Conservation (phyloP, 2,113 vertebrate species). For the Passer domesticus region DNA sequence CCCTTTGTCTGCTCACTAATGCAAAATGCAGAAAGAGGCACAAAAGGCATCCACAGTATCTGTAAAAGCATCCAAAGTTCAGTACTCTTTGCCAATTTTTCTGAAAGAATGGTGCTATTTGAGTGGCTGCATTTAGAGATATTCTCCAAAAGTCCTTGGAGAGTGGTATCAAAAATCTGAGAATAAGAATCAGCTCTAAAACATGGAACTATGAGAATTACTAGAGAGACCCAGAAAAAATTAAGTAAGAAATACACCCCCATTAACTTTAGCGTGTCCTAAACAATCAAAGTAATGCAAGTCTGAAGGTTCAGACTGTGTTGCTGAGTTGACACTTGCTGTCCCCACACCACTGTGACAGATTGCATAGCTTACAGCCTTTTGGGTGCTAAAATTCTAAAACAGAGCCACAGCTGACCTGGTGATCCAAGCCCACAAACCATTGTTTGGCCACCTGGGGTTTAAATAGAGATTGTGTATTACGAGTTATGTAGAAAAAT, state of each 20-base stretch:
- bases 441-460: background rate
- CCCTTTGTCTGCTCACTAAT: background rate
- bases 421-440: fast-evolving
- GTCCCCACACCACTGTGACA: background rate
- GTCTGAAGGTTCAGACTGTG: background rate
- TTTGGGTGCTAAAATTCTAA: background rate
- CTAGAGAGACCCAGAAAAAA: background rate
- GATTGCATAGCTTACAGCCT: background rate
- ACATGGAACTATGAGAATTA: background rate
- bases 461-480: background rate
- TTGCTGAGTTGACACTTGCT: background rate
- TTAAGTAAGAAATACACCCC: background rate
- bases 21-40: background rate
- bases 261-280: background rate
- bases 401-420: background rate
- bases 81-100: background rate
- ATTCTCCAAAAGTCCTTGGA: background rate
- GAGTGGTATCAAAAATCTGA: background rate
- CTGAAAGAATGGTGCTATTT: background rate
- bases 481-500: background rate
- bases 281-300: background rate
- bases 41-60: background rate
- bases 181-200: background rate
- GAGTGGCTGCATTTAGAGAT: background rate
- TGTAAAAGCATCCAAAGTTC: background rate